Evolutionary conservation across 2,888 invertebrate species (phyloP).

Genomic region (Ypsolopha sequella): DNA sequence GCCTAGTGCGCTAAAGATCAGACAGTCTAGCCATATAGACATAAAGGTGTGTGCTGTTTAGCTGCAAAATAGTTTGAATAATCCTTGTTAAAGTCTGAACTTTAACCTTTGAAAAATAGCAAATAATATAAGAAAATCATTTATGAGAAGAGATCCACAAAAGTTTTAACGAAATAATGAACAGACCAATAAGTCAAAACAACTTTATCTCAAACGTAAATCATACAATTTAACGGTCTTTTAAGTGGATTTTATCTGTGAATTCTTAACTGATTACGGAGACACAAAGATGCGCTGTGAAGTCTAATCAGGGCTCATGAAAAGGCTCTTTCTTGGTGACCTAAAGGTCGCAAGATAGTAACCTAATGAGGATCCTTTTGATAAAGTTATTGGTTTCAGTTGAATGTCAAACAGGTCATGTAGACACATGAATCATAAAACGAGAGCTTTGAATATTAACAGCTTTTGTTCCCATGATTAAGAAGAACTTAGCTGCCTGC

Average conservation of each 20-base stretch:
- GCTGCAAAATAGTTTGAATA: neutral
- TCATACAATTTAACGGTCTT: slow-evolving; percentile 52
- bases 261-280: slow-evolving; percentile 29
- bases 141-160: neutral
- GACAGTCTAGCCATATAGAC: neutral
- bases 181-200: neutral
- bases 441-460: neutral
- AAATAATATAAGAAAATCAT: neutral
- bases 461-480: too few species aligned
- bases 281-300: slow-evolving; percentile 35
- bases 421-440: neutral
- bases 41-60: neutral
- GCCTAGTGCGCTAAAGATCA: slow-evolving; percentile 2
- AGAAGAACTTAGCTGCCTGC: too few species aligned
- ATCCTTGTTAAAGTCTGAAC: neutral
- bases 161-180: neutral
- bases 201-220: slow-evolving; percentile 44
- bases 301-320: slow-evolving; percentile 6
- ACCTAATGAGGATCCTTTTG: slow-evolving; percentile 23
- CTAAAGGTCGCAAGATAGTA: slow-evolving; percentile 37
- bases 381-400: slow-evolving; percentile 16
- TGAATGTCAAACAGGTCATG: slow-evolving; percentile 7
- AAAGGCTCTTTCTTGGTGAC: slow-evolving; percentile 34
- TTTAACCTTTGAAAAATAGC: too few species aligned
- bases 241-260: slow-evolving; percentile 51